A percentile compares a stretch with the other conserved stretches of the same genome.
Evolutionary conservation across 2,888 invertebrate genomes (phyloP).

Genomic region (Cheilosia pagana): DNA sequence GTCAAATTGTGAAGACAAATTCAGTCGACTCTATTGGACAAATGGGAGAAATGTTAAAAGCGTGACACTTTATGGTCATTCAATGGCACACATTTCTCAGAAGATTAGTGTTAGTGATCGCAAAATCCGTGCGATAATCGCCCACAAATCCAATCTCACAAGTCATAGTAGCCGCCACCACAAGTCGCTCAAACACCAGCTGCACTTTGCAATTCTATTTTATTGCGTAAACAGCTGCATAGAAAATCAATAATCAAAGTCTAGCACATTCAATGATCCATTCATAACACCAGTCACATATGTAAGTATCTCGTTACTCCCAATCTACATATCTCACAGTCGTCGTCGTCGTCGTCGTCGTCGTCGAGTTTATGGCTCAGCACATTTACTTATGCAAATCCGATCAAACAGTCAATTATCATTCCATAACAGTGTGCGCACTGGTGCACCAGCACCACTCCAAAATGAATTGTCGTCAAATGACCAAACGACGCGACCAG

Average conservation of each 20-base stretch:
- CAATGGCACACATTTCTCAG: too few species aligned
- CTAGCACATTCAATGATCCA: constrained; percentile 56
- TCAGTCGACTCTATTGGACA: too few species aligned
- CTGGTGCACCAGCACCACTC: constrained; percentile 3
- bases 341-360: too few species aligned
- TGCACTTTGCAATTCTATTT: constrained; percentile 25
- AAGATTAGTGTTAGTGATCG: not conserved
- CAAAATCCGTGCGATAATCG: not conserved
- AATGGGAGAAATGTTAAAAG: too few species aligned
- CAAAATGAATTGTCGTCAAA: constrained; percentile 63
- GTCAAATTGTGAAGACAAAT: too few species aligned
- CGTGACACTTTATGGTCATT: too few species aligned
- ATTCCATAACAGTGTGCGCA: constrained; percentile 26
- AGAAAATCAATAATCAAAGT: constrained; percentile 43
- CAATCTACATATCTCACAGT: constrained; percentile 59
- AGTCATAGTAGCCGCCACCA: not conserved
- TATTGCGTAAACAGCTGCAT: constrained; percentile 17
- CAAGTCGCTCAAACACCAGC: not conserved
- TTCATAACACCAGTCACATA: constrained; percentile 56
- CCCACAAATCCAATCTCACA: not conserved
- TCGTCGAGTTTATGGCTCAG: constrained; percentile 23
- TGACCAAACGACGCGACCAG: constrained; percentile 2
- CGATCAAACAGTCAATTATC: constrained; percentile 57
- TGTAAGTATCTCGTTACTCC: constrained; percentile 53
- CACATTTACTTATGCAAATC: constrained; percentile 57